These are phyloP conservation scores for Gavia stellata DNA, from an alignment of 2,113 vertebrate genomes.

Conservation along the genomic window DNA sequence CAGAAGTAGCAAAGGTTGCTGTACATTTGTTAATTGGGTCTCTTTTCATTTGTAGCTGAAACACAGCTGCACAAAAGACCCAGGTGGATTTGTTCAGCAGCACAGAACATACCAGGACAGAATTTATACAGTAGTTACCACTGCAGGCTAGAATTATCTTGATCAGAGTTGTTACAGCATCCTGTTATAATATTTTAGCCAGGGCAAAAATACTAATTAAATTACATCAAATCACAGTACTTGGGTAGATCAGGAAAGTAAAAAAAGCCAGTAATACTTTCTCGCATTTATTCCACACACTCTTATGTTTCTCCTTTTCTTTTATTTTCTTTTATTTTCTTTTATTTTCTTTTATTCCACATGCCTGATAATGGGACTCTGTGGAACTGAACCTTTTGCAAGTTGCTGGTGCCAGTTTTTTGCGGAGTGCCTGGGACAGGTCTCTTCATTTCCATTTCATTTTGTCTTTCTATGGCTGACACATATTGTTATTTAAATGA, in stretches of 20 bases:
- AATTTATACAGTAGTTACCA: background rate
- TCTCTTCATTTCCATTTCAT: background rate
- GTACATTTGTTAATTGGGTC: background rate
- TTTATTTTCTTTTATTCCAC: background rate
- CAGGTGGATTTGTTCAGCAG: background rate
- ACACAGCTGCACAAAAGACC: background rate
- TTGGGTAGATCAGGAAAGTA: background rate
- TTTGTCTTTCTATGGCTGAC: background rate
- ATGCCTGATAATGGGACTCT: background rate
- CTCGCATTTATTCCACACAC: background rate
- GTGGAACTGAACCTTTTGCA: background rate
- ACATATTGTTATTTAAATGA: slow-evolving; percentile 10
- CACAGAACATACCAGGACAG: background rate
- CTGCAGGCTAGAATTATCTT: background rate
- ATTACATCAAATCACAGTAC: background rate
- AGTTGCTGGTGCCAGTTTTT: background rate
- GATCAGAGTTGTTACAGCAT: background rate
- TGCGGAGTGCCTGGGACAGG: background rate
- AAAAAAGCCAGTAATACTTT: background rate
- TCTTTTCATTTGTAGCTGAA: background rate
- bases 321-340: background rate
- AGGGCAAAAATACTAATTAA: background rate
- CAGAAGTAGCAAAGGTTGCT: background rate
- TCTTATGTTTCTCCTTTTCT: background rate
- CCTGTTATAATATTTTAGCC: background rate